Evolutionary conservation across 2,797 vertebrate genomes (phyloP), one percentile per base, ranked within the genome.

Genomic region (Sparidentex hasta): DNA sequence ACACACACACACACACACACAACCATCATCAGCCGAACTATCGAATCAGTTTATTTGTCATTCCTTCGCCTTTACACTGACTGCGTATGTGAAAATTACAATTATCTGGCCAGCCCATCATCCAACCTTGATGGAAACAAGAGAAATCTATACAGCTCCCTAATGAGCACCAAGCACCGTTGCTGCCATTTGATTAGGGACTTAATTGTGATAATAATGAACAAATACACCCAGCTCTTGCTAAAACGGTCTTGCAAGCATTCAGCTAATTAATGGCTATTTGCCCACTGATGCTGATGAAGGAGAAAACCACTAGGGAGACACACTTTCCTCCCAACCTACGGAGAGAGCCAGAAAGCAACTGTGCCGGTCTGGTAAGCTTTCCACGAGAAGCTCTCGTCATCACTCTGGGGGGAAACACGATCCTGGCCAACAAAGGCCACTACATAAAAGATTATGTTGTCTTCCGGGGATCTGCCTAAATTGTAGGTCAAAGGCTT

Each of bases 141-240:
- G 67, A 84, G 81, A 82, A 88, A 88, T 88, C 87, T 89, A 90
- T 89, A 90, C 44, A 64, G 77, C 70, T 87, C 89, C 82, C 82
- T 93, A 92, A 91, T 90, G 92, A 91, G 86, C 80, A 88, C 85
- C 84, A 76, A 85, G 80, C 63, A 62, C 71, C 48, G 57, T 65
- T 68, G 84, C 84, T 80, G 83, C 83, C 79, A 87, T 94, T 93
- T 93, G 87, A 95, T 94, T 92, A 90, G 79, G 62, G 61, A 63
- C 78, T 88, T 94, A 93, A 94, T 93, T 93, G 92, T 78, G 78
- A 87, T 89, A 87, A 90, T 95, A 94, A 95, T 94, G 87, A 95
- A 92, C 88, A 93, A 94, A 94, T 86, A 91, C 86, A 86, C 84
- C 85, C 88, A 80, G 85, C 83, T 88, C 73, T 64, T 71, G 80